Evolutionary conservation across 2,888 invertebrate genomes (phyloP), one percentile per base, ranked within the genome.

Genomic region (Microdon myrmicae): DNA sequence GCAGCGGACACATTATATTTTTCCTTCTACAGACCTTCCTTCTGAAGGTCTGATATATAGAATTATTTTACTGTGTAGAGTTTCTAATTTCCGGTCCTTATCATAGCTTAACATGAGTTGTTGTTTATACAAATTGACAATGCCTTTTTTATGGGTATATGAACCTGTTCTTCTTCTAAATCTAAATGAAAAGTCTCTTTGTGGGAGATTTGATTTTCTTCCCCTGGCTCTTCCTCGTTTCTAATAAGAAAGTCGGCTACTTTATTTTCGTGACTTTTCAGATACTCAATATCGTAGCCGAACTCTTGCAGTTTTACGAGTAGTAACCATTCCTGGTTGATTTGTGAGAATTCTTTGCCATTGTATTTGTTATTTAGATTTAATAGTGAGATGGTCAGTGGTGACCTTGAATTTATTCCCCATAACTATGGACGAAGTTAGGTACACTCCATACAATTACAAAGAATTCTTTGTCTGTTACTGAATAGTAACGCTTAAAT

Each of bases 401-500:
- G 17, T 31, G 7, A 43, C 23, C 9, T 22, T 43, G 4, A 31
- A 31, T 13, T 22, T 12, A 2, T 26, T 38, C 5, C 25, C 8
- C 3, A n/a, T n/a, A n/a, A n/a, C n/a, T 23, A 38, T 13, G 23
- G 14, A 25, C 37, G 8, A 38, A 26, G 4, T 38, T 10, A 5
- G 26, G 9, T 9, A 12, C 6, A 9, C 9, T 5, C 26, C 25
- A 38, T 9, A 37, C 14, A n/a, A 38, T 38, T 4, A 10, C 26
- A 2, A 26, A 16, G 17, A 38, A 20, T 8, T 20, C 22, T 16
- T 25, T 38, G 13, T 68, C 47, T 13, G 60, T 68, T 17, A 55
- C 31, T 5, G 45, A 68, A 43, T 68, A 69, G 26, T 58, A 58
- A 31, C 31, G 26, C 31, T 43, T 58, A 7, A 60, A 7, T 22